Conservation (phyloP, 2,113 vertebrate genomes). For the Ibidorhyncha struthersii region DNA sequence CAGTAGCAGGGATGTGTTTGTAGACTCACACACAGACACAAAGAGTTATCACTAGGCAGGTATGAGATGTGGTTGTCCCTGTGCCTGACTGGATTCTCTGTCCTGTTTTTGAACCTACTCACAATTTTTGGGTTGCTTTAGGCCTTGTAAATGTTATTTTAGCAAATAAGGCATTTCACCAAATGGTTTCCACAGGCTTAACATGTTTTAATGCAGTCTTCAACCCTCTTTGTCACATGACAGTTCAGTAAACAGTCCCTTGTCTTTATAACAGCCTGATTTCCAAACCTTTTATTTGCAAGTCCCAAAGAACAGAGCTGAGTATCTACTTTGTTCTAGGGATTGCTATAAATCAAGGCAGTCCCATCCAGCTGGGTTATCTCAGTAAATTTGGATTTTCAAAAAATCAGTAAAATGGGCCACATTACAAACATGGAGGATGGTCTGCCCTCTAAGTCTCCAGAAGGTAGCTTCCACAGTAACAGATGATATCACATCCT, state of each 20-base stretch:
- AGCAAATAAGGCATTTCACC: not conserved
- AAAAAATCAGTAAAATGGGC: not conserved
- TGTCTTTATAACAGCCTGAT: not conserved
- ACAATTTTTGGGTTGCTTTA: not conserved
- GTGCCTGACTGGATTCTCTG: not conserved
- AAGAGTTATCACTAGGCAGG: not conserved
- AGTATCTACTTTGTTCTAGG: not conserved
- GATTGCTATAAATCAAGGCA: not conserved
- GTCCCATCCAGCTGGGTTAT: not conserved
- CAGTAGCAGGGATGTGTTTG: not conserved
- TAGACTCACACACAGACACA: not conserved
- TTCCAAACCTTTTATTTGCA: not conserved
- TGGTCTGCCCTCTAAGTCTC: not conserved
- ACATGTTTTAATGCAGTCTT: not conserved
- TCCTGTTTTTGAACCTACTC: not conserved
- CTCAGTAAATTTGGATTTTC: not conserved
- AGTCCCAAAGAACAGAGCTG: not conserved
- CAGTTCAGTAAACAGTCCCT: not conserved
- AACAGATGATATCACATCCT: not conserved
- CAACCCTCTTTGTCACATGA: not conserved
- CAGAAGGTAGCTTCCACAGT: not conserved
- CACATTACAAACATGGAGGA: not conserved
- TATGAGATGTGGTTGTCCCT: not conserved
- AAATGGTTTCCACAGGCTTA: not conserved
- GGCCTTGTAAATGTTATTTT: not conserved